Evolutionary conservation across 2,113 vertebrate species (phyloP), one percentile per base, ranked within the genome.

Genomic region (Phyllostomus hastatus): DNA sequence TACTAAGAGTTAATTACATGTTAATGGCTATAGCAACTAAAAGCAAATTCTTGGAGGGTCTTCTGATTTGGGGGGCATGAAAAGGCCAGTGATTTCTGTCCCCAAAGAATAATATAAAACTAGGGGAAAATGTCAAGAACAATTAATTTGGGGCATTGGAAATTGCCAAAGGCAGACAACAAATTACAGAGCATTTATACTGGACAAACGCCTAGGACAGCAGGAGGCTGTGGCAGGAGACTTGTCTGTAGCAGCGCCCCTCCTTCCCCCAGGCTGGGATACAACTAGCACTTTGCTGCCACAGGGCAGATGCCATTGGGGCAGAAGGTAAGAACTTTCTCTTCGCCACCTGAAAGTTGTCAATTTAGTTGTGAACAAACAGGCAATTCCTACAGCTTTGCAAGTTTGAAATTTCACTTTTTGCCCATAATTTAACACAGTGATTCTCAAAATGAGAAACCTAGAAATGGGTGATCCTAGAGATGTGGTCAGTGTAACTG

Each of bases 231-330:
- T 64, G 41, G 20, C 61, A 35, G 28, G 67, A 67, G 8, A 17
- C 17, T 33, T 2, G 0, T 16, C 73, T 16, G 0, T 20, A 16
- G 28, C n/a, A 8, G 16, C 5, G 22, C 7, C 17, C 43, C 8
- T 24, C 50, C 16, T 35, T 52, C n/a, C 11, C 15, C 43, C n/a
- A 41, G n/a, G 43, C 15, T n/a, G 41, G 15, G 72, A 16, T 83
- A 75, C 59, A 88, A 19, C 10, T 48, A 48, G 48, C 33, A 5
- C 9, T 64, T 35, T 10, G 8, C 54, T 87, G 24, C 64, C 46
- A 19, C 31, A 75, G 22, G 15, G 24, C 28, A 19, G 38, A 69
- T 8, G 57, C 78, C 10, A 0, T 82, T 67, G 26, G 26, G 35
- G n/a, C 33, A 78, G 24, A 89, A 22, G 22, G 24, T 11, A 54